These are phyloP conservation scores for Allolobophora icterica DNA, from an alignment of 2,888 invertebrate genomes.

Conservation along the genomic window DNA sequence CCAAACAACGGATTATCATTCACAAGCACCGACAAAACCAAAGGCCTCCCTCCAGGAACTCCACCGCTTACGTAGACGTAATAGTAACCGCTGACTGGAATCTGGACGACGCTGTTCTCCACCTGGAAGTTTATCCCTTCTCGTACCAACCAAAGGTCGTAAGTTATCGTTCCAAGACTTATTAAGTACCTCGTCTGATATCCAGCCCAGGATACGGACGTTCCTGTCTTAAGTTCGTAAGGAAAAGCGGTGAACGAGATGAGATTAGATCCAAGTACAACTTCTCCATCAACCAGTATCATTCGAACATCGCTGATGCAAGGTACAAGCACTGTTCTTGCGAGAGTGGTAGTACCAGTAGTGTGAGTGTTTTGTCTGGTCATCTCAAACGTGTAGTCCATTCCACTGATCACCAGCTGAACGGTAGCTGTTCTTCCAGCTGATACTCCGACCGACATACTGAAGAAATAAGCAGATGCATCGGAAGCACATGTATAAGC, in stretches of 20 bases:
- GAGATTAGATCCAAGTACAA: conserved; percentile 34
- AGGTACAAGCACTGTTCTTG: conserved; percentile 36
- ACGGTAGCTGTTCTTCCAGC: conserved; percentile 28
- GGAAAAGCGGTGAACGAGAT: conserved; percentile 40
- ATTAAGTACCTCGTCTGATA: conserved; percentile 27
- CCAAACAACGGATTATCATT: conserved; percentile 33
- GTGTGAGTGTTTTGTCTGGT: conserved; percentile 30
- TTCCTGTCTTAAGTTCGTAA: conserved; percentile 25
- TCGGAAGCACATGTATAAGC: conserved; percentile 32
- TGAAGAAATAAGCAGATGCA: conserved; percentile 36
- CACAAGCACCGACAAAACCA: not conserved
- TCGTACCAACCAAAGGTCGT: conserved; percentile 33
- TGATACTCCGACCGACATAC: conserved; percentile 39
- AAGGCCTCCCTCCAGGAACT: not conserved
- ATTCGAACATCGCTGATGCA: conserved; percentile 33
- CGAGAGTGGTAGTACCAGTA: conserved; percentile 39
- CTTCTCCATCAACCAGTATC: conserved; percentile 9
- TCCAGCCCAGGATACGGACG: conserved; percentile 34
- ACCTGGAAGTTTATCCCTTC: not conserved
- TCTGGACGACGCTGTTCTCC: conserved; percentile 14
- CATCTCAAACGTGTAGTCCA: conserved; percentile 30
- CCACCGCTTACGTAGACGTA: conserved; percentile 42
- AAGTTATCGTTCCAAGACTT: conserved; percentile 30
- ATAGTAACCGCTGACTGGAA: conserved; percentile 37
- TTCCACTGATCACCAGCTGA: not conserved